These are phyloP conservation scores for Lochmaea capreae DNA, from an alignment of 2,888 invertebrate species.

Conservation along the genomic window DNA sequence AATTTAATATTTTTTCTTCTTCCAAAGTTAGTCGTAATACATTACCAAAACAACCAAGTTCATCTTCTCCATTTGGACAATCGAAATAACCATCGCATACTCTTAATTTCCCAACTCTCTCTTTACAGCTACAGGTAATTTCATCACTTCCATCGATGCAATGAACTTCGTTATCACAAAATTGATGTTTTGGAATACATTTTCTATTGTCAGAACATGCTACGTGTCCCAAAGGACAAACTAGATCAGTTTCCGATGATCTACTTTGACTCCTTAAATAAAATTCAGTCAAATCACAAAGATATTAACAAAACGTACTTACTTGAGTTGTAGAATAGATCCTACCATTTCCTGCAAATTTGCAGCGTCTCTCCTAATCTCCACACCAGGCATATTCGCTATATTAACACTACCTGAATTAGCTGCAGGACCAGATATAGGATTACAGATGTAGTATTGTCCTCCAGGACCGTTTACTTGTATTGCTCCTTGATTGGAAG, in stretches of 20 bases:
- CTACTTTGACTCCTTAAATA: slow-evolving; percentile 42
- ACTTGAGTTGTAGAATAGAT: slow-evolving; percentile 15
- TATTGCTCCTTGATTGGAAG: slow-evolving; percentile 40
- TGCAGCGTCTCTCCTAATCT: slow-evolving; percentile 53
- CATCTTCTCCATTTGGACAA: slow-evolving; percentile 85
- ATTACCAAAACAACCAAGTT: slow-evolving; percentile 81
- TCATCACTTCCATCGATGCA: slow-evolving; percentile 86
- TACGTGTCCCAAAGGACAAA: slow-evolving; percentile 58
- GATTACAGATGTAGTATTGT: slow-evolving; percentile 62
- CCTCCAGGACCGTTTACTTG: slow-evolving; percentile 56
- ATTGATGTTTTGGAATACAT: slow-evolving; percentile 70
- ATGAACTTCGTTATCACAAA: slow-evolving; percentile 81
- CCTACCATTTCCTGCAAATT: slow-evolving; percentile 54
- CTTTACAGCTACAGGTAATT: slow-evolving; percentile 76
- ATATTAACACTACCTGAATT: slow-evolving; percentile 44
- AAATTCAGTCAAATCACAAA: background rate
- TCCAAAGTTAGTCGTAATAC: too few species aligned
- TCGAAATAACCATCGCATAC: slow-evolving; percentile 86
- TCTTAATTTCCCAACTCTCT: slow-evolving; percentile 74
- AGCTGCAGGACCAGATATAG: slow-evolving; percentile 52
- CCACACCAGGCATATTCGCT: slow-evolving; percentile 57
- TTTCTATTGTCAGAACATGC: slow-evolving; percentile 61
- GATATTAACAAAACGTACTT: background rate
- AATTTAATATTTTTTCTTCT: slow-evolving; percentile 14
- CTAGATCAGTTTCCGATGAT: slow-evolving; percentile 42